Percentiles rank a stretch among this genome's conserved stretches.
Conservation (phyloP, 2,888 invertebrate species). For the Epiblema foenella region DNA sequence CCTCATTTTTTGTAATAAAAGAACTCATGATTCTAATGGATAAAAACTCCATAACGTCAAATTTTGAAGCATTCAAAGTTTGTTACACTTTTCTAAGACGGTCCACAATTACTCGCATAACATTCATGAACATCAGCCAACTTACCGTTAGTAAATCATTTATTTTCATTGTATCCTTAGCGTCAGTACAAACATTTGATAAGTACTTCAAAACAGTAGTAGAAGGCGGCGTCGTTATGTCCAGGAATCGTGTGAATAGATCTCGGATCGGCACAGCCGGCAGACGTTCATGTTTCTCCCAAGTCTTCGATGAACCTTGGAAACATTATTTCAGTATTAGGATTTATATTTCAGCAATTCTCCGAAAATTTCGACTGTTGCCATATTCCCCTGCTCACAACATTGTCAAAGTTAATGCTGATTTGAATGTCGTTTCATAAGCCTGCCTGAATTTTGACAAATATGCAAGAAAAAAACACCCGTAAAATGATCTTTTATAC, state of each 20-base stretch:
- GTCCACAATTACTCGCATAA: not conserved
- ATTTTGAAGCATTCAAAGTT: too few relatives aligned
- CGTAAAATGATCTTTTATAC: too few relatives aligned
- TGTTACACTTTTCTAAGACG: not conserved
- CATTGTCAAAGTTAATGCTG: too few relatives aligned
- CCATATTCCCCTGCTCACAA: too few relatives aligned
- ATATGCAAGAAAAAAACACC: too few relatives aligned
- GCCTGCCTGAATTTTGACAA: too few relatives aligned
- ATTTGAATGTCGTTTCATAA: too few relatives aligned
- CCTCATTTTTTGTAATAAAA: too few relatives aligned
- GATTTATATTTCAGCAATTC: too few relatives aligned
- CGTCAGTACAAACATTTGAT: conserved; percentile 89
- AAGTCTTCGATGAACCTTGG: conserved; percentile 91
- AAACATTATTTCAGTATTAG: not conserved
- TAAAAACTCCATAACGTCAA: too few relatives aligned
- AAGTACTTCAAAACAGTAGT: conserved; percentile 93
- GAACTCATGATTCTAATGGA: too few relatives aligned
- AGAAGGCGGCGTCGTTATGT: conserved; percentile 95
- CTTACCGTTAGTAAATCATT: conserved; percentile 89
- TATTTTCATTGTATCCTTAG: conserved; percentile 88
- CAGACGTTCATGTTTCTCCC: conserved; percentile 93
- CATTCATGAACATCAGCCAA: conserved; percentile 31
- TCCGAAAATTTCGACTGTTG: too few relatives aligned
- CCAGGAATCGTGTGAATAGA: conserved; percentile 92
- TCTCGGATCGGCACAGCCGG: conserved; percentile 90